Evolutionary conservation across 2,888 invertebrate genomes (phyloP).

Genomic region (Cerceris ruficornis): DNA sequence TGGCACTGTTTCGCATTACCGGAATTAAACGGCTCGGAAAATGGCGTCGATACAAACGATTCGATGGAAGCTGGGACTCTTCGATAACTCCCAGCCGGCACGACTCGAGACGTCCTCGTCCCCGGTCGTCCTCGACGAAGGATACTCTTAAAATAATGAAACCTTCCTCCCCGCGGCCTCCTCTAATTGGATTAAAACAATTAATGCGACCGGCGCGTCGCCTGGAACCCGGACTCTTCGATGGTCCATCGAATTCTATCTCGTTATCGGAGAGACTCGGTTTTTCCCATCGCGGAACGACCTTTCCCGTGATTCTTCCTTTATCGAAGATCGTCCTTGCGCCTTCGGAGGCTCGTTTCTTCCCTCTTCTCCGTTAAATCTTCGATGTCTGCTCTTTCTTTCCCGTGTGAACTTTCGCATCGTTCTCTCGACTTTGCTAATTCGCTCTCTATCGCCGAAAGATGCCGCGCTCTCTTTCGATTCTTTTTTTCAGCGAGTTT

Average conservation of each 20-base stretch:
- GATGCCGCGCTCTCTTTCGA: too few relatives aligned
- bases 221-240: conserved; percentile 22
- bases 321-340: background rate
- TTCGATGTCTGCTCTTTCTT: too few relatives aligned
- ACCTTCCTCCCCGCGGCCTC: conserved; percentile 44
- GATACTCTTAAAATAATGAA: conserved; percentile 76
- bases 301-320: too few relatives aligned
- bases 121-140: conserved; percentile 13
- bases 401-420: too few relatives aligned
- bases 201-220: conserved; percentile 54
- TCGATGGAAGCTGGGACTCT: conserved; percentile 36
- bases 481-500: too few relatives aligned
- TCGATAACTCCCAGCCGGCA: conserved; percentile 53
- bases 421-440: too few relatives aligned
- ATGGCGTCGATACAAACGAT: conserved; percentile 61
- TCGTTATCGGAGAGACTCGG: conserved; percentile 56
- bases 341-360: background rate
- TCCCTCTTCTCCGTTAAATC: too few relatives aligned
- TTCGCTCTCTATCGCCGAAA: too few relatives aligned
- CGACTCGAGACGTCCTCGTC: conserved; percentile 27
- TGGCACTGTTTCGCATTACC: conserved; percentile 66
- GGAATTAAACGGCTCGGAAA: conserved; percentile 76
- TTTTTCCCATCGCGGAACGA: conserved; percentile 5
- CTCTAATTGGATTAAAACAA: conserved; percentile 72
- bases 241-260: conserved; percentile 44